Evolutionary conservation across 2,113 vertebrate species (phyloP).

Genomic region (Dicerorhinus sumatrensis): DNA sequence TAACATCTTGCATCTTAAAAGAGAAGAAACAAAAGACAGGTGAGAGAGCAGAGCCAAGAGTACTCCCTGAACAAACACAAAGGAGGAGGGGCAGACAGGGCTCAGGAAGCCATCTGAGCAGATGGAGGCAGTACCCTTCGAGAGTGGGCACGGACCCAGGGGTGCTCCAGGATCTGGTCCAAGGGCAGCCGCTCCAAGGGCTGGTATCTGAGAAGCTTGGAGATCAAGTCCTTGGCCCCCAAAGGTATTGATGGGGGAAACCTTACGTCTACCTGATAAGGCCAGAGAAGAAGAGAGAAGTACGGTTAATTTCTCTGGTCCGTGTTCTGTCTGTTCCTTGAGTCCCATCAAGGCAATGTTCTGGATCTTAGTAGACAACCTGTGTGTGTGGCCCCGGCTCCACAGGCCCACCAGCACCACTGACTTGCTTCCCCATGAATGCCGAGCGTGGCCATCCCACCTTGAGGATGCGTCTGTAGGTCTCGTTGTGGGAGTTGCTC

Average conservation of each 20-base stretch:
- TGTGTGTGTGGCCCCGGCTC: neutral
- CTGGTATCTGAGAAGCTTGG: constrained; percentile 89
- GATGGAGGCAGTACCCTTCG: constrained; percentile 88
- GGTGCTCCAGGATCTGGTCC: constrained; percentile 88
- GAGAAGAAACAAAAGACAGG: neutral
- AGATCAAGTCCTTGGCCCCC: constrained; percentile 90
- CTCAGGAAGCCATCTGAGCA: neutral
- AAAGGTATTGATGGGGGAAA: constrained; percentile 88
- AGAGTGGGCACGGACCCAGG: constrained; percentile 91
- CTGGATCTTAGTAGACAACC: neutral
- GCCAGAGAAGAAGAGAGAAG: neutral
- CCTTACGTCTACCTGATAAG: constrained; percentile 66
- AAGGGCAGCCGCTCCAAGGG: constrained; percentile 89
- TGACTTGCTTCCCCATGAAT: fast-evolving
- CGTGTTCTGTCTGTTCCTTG: neutral
- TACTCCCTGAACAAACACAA: neutral
- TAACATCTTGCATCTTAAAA: neutral
- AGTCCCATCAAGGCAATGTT: neutral
- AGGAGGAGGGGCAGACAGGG: neutral
- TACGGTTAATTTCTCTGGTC: neutral
- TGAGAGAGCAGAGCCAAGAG: neutral
- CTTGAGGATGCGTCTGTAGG: constrained; percentile 87
- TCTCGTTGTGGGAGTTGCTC: constrained; percentile 88
- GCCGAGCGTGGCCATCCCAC: constrained; percentile 46
- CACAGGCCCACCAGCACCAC: neutral